These are phyloP conservation scores for Drosophila parthenogenetica DNA, from an alignment of 2,888 invertebrate genomes.

Conservation along the genomic window DNA sequence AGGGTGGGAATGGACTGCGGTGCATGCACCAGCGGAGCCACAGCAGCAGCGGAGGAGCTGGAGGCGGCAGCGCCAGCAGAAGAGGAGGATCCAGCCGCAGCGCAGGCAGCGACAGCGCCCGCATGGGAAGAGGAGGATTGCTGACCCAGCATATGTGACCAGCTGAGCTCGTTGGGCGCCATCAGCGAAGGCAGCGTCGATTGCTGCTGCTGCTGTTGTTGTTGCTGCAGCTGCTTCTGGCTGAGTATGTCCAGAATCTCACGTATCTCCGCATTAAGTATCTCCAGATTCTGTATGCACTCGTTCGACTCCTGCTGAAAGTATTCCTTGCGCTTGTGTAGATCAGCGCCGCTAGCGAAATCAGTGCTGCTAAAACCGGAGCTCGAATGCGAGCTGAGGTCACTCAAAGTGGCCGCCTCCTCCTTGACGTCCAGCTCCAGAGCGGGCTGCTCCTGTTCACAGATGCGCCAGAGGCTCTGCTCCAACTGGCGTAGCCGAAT, in stretches of 20 bases:
- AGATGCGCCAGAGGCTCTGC: constrained; percentile 89
- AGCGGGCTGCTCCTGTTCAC: constrained; percentile 83
- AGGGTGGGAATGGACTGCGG: constrained; percentile 85
- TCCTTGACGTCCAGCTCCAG: constrained; percentile 85
- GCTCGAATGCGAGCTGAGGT: constrained; percentile 87
- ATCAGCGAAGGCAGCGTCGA: constrained; percentile 43
- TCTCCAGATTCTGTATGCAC: constrained; percentile 89
- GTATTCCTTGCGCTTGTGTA: constrained; percentile 83
- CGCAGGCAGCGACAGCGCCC: constrained; percentile 1
- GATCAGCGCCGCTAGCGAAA: constrained; percentile 87
- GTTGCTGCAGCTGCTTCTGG: constrained; percentile 82
- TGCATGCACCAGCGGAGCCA: constrained; percentile 62
- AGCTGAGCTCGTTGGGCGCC: constrained; percentile 80
- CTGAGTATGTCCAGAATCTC: constrained; percentile 89
- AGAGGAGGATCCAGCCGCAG: constrained; percentile 13
- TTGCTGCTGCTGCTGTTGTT: constrained; percentile 36
- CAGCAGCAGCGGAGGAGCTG: constrained; percentile 47
- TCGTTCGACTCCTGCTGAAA: constrained; percentile 88
- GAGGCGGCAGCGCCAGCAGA: constrained; percentile 19
- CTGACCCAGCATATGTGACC: constrained; percentile 79
- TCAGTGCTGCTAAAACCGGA: constrained; percentile 89
- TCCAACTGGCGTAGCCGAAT: constrained; percentile 92
- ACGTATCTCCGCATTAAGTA: constrained; percentile 89
- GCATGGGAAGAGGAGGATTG: constrained; percentile 36
- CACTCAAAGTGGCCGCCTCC: constrained; percentile 88